A percentile compares a stretch with the other conserved stretches of the same genome.
phyloP scores from a whole-genome alignment of 2,797 vertebrate genomes.

The Acestrorhynchus altus region DNA sequence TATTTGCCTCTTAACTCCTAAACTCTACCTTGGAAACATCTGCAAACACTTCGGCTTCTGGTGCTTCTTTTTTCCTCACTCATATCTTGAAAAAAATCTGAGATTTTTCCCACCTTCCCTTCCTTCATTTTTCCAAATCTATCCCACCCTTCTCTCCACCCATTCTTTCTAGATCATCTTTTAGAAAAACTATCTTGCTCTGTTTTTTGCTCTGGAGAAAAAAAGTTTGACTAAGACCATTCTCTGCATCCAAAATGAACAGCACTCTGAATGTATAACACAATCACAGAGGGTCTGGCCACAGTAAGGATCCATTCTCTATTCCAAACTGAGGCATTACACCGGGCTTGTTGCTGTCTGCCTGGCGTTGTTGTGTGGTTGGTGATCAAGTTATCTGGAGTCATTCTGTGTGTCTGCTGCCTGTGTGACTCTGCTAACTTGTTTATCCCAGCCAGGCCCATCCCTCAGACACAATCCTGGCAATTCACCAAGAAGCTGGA shows the following conservation, averaged over 20 bases:
- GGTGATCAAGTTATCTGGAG: conserved; percentile 28
- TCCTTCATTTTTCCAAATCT: not conserved
- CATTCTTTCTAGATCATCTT: not conserved
- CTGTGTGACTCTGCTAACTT: conserved; percentile 13
- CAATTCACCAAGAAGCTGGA: not conserved
- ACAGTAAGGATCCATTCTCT: not conserved
- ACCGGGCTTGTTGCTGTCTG: not conserved
- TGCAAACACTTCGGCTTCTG: conserved; percentile 45
- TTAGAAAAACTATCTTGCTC: not conserved
- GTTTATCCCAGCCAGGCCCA: conserved; percentile 20
- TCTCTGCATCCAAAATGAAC: not conserved
- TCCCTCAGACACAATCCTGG: not conserved
- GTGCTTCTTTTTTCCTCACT: conserved; percentile 15
- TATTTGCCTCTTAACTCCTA: not conserved
- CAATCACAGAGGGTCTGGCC: not conserved
- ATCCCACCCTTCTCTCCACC: not conserved
- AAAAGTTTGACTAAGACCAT: not conserved
- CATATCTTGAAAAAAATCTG: not conserved
- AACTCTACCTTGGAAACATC: not conserved
- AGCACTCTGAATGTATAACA: not conserved
- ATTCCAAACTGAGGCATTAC: not conserved
- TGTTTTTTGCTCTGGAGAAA: no score
- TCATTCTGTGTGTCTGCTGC: conserved; percentile 15
- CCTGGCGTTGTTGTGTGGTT: not conserved
- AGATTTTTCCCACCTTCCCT: not conserved